Evolutionary conservation across 2,113 vertebrate genomes (phyloP), one percentile per base, ranked within the genome.

Genomic region (Maccullochella peelii): DNA sequence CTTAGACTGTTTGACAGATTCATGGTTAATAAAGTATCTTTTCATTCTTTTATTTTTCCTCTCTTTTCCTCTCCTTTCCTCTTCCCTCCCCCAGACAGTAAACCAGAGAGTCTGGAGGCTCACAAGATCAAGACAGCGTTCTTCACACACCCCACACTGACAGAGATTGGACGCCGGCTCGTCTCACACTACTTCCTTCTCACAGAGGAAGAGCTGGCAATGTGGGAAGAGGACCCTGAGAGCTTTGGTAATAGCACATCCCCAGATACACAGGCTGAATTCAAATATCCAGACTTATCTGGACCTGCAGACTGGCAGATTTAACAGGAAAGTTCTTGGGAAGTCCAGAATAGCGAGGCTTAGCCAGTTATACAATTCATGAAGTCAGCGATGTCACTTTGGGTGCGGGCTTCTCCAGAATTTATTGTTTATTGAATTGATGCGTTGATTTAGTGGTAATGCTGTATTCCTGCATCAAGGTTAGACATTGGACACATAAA

Each of bases 181-280:
- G 98, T 99, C 49, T 97, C 97, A 84, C 97, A 99, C 87, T 99
- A 98, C 95, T 99, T 99, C 86, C 94, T 99, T 36, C 93, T 99
- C 89, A 98, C 97, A 62, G 94, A 98, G 58, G 98, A 99, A 89
- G 98, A 99, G 87, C 91, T 99, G 81, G 91, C 94, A 8, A 99
- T 99, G 98, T 99, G 98, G 98, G 98, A 99, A 92, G 98, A 99
- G 88, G 98, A 99, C 87, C 98, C 98, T 4, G 98, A 99, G 96
- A 95, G 98, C 93, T 99, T 99, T 85, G 97, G 98, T 99, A 97
- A 77, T 80, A 30, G 8, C 80, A 36, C 57, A 49, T 61, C 40
- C 33, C n/a, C 52, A 73, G 67, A 82, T 50, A 73, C 44, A 47
- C 20, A 10, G 1, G 9, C 67, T 74, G 40, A 83, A 62, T 83